Base-by-base conservation (phyloP, 2,888 invertebrate species). In the Eupsilia transversa region DNA sequence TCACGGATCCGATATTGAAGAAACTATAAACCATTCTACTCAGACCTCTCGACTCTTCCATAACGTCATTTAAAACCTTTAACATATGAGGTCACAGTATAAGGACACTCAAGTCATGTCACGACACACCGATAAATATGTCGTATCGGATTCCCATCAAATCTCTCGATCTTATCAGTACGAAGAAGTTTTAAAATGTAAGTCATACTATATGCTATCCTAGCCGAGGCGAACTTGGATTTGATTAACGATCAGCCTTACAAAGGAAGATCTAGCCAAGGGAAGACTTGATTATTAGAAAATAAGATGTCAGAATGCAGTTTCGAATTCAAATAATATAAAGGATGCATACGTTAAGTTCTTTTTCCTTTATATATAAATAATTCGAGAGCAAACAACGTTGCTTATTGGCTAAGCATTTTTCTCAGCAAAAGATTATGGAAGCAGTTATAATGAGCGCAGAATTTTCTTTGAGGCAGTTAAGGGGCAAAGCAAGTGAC, bases 41-140 rank as follows among this genome's bases (percentile, higher is more conserved):
- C 46, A 79, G 86, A 88, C 64, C 79, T 49, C 52, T 60, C 33
- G 14, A 72, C 67, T 85, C 81, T 80, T 84, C 70, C 63, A 76
- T 75, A 72, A 80, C 83, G 81, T 84, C 83, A 83, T 89, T 84
- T 85, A 83, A 86, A 80, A 82, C 86, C 83, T 85, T 82, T 85
- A 86, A 89, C 87, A 79, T 86, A 84, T 78, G 86, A 84, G 89
- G 85, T 88, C 87, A 75, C 71, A 49, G 78, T 80, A 85, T 80
- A 78, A 83, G 78, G 76, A 79, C 79, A 79, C 83, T 84, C 60
- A 77, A 89, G 83, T 86, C 84, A 74, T 82, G 89, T 90, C 91
- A 91, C 91, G 89, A 80, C 77, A 86, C 79, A 86, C 86, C 88
- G 86, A 91, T 91, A 90, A 88, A 89, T 89, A 88, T 86, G 74